Base-by-base conservation (phyloP, 2,888 invertebrate species). In the Drosophila meridionalis region DNA sequence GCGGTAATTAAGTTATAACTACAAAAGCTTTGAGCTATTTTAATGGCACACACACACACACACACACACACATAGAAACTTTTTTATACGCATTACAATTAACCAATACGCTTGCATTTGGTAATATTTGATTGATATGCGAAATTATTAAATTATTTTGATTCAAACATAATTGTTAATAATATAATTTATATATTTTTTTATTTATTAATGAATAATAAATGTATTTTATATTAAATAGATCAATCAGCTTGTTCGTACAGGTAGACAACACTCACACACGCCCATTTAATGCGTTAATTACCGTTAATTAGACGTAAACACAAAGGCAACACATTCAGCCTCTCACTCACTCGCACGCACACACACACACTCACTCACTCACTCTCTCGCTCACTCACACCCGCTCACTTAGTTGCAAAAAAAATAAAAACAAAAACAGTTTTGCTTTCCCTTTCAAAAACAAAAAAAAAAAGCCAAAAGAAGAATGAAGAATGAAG, bases 291-390 rank as follows among this genome's bases (percentile, higher is more conserved):
- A 80, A 80, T 80, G 89, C 84, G 82, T 78, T 88, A 88, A 88
- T 88, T 85, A 88, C 86, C 58, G 84, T 80, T 84, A 88, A 88
- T 86, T 88, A 87, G 83, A 78, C 78, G 66, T 78, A 74, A 88
- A 83, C 82, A 83, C 69, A 64, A 77, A 74, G 75, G 57, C 47
- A 9, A 61, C 42, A 62, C 57, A 42, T n/a, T 59, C 56, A 67
- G 36, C 40, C 28, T 42, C 43, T 62, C 57, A 55, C 48, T 36
- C 26, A 48, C 53, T 9, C 42, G 38, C 73, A 50, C 50, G 63
- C 48, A 40, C 40, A 8, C 11, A 26, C 53, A 61, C 53, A 61
- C 57, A 11, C 36, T 58, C 55, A 60, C 36, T 45, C 42, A 53
- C 40, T 57, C 55, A 58, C 43, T 34, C 20, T 47, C 38, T 36